Evolutionary conservation across 2,113 vertebrate species (phyloP), one percentile per base, ranked within the genome.

Genomic region (Triplophysa siluroides): DNA sequence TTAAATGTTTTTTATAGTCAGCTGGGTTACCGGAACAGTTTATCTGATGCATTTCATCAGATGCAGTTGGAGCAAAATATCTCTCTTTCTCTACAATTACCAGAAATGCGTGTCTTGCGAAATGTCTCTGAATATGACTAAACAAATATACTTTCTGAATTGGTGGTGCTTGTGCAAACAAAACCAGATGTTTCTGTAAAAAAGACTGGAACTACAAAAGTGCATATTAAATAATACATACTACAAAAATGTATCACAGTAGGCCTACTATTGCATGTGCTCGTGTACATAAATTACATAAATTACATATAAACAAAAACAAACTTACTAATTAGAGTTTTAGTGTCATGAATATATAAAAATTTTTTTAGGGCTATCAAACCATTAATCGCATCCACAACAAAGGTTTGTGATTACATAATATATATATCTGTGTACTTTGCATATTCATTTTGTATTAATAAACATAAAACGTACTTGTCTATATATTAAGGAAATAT

Each of bases 151-250:
- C 71, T 80, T 79, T 72, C 61, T 73, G 56, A 66, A 52, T 76
- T 74, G 80, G 69, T 74, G 78, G 69, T 65, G 80, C 80, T 82
- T 43, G 78, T 75, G 78, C 83, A 83, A 90, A 87, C 83, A 77
- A 81, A 85, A 72, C 84, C 88, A 85, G 72, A 88, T 87, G 84
- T 88, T 83, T 78, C 83, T 71, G 45, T 47, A 16, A 67, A n/a
- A 81, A 75, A 64, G 54, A 78, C 60, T 33, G 47, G 83, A 68
- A 65, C 45, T 87, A 80, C 86, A 66, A 78, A 83, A 86, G 83
- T 77, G 23, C 52, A 72, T 26, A 43, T 77, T 77, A 21, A 16
- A 38, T 38, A 77, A 77, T 77, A 54, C 26, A 62, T 7, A 77
- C 54, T 77, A 54, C 26, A 62, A 47, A 16, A 24, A 45, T 77